These are phyloP conservation scores for Hystrix brachyura DNA, from an alignment of 2,113 vertebrate genomes.

Conservation along the genomic window DNA sequence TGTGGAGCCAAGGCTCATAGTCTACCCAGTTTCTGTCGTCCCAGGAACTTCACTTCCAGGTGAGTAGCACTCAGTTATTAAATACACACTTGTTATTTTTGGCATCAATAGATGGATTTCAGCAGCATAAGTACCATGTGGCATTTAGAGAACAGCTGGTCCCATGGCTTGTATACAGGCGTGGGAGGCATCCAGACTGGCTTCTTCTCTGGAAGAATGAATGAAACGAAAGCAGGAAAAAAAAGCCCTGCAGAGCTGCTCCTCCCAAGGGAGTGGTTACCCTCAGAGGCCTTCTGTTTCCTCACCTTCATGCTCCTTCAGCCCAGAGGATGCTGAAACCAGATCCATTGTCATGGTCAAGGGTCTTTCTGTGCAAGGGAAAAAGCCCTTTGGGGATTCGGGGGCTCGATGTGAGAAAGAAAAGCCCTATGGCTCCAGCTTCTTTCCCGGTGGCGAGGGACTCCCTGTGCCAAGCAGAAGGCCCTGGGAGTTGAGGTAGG, in stretches of 20 bases:
- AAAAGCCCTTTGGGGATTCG: no score
- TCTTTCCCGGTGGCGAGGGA: background rate
- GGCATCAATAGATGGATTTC: background rate
- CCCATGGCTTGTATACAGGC: background rate
- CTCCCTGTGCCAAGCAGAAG: no score
- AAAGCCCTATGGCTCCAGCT: no score
- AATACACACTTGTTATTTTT: background rate
- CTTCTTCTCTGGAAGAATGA: background rate
- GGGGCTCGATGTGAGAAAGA: no score
- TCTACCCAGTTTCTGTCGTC: background rate
- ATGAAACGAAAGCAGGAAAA: background rate
- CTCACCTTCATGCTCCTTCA: background rate
- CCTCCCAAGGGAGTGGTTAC: background rate
- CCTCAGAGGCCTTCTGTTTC: background rate
- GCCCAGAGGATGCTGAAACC: background rate
- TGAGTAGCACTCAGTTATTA: background rate
- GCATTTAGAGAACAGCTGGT: background rate
- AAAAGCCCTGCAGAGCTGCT: background rate
- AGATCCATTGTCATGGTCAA: background rate
- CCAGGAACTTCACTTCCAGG: background rate
- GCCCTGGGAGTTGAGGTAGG: no score
- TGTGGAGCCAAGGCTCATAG: fast-evolving
- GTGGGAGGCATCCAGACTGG: fast-evolving
- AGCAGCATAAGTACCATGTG: background rate
- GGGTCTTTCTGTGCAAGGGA: no score